Evolutionary conservation across 2,113 vertebrate genomes (phyloP).

Genomic region (Pandion haliaetus): DNA sequence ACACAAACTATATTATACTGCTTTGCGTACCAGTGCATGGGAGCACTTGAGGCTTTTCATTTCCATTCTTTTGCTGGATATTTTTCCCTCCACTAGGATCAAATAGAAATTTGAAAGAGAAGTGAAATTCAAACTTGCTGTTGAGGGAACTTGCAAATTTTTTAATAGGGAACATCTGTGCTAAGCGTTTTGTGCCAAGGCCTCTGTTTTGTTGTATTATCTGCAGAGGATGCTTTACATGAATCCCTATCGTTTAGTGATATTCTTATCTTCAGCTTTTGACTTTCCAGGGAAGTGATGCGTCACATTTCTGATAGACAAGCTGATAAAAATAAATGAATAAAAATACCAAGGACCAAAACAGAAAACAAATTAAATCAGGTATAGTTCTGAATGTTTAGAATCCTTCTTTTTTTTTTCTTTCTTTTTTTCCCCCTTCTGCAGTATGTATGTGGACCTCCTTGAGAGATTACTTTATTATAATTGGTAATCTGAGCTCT

Average conservation of each 20-base stretch:
- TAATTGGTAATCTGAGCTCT: conserved; percentile 52
- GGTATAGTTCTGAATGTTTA: not conserved
- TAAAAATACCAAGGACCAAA: not conserved
- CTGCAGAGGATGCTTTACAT: not conserved
- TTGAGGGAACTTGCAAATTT: not conserved
- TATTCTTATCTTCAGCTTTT: not conserved
- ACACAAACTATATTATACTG: not conserved
- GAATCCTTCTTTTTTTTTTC: no score
- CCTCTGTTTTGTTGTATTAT: not conserved
- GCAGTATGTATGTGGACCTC: not conserved
- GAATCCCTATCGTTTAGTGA: not conserved
- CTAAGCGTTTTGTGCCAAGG: not conserved
- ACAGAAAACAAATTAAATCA: not conserved
- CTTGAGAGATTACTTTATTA: conserved; percentile 44
- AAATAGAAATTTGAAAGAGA: not conserved
- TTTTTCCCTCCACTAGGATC: not conserved
- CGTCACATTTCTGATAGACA: not conserved
- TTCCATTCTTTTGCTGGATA: not conserved
- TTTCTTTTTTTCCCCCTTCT: not conserved
- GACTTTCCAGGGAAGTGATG: not conserved
- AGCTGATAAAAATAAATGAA: not conserved
- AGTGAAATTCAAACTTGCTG: not conserved
- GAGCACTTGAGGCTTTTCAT: not conserved
- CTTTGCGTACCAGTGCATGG: not conserved
- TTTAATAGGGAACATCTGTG: not conserved